Evolutionary conservation across 2,797 vertebrate genomes (phyloP), one percentile per base, ranked within the genome.

Genomic region (Hydrolagus colliei): DNA sequence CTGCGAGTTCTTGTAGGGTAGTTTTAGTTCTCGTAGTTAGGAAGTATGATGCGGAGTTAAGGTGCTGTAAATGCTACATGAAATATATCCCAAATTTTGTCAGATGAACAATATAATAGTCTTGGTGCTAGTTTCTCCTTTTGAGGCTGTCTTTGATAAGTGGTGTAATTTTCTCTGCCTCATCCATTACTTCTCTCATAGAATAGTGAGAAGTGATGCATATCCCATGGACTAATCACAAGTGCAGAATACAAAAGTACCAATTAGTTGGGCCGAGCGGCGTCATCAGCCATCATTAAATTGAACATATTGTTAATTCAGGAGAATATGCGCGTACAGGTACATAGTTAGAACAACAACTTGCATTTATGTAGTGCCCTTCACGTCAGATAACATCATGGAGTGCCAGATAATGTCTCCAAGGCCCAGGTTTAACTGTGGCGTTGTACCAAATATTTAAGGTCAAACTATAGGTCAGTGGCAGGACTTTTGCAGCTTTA

Each of bases 211-310:
- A 68, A 84, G 41, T 65, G 71, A 84, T 84, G 79, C 65, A 84
- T 84, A 68, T n/a, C 71, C 79, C 41, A 84, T 84, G 62, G 71
- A 27, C 65, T 84, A 84, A 84, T 84, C 79, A 71, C 65, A 84
- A 84, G 79, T 18, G 41, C 9, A 67, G 18, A 67, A 68, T 84
- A 32, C 71, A 84, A 84, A 84, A 84, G 67, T 84, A 84, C 79
- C 71, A 63, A 35, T 84, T 84, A 84, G 79, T 41, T 27, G 67
- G 79, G 71, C 9, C 41, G 79, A 71, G 79, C 68, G 32, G 18
- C 65, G 14, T 35, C 65, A 1, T 27, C 32, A 71, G 65, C 32
- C 41, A 16, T 16, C 7, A 63, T 84, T 63, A 68, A 71, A 84
- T 68, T 68, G 79, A 84, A 32, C 9, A 41, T 32, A 65, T 20